Conservation (phyloP, 23 tunicate genomes). For the Halocynthia roretzi region DNA sequence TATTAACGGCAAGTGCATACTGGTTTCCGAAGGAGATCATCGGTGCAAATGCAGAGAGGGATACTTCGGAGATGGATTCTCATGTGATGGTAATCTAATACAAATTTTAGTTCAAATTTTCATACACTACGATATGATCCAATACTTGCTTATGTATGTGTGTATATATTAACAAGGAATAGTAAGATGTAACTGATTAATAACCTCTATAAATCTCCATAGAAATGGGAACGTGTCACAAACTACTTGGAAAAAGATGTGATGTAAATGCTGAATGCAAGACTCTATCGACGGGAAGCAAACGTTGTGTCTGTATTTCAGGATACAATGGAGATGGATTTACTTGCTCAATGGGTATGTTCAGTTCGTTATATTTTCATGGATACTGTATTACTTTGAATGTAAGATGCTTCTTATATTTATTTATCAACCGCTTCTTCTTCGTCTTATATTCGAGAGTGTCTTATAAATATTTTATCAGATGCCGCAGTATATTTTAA, state of each 20-base stretch:
- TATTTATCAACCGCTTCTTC: no score
- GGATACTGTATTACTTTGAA: no score
- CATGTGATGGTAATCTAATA: conserved; percentile 9
- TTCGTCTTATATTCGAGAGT: no score
- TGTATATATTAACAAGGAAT: neutral
- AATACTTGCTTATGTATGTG: no score
- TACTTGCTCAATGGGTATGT: neutral
- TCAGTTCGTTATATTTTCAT: no score
- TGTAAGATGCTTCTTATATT: no score
- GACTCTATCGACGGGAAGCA: neutral
- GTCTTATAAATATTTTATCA: no score
- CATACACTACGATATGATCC: no score
- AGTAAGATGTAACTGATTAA: neutral
- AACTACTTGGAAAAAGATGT: neutral
- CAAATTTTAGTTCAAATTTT: no score
- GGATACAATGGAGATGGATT: conserved; percentile 17
- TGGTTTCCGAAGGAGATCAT: neutral
- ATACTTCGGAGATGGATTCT: conserved; percentile 16
- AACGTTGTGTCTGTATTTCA: conserved; percentile 14
- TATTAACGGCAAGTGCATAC: neutral
- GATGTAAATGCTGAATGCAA: conserved; percentile 10
- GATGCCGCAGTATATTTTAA: no score
- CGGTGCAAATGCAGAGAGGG: conserved; percentile 1
- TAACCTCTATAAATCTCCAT: neutral
- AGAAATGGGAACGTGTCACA: conserved; percentile 1